Evolutionary conservation across 2,797 vertebrate genomes (phyloP), one percentile per base, ranked within the genome.

Genomic region (Fistularia commersonii): DNA sequence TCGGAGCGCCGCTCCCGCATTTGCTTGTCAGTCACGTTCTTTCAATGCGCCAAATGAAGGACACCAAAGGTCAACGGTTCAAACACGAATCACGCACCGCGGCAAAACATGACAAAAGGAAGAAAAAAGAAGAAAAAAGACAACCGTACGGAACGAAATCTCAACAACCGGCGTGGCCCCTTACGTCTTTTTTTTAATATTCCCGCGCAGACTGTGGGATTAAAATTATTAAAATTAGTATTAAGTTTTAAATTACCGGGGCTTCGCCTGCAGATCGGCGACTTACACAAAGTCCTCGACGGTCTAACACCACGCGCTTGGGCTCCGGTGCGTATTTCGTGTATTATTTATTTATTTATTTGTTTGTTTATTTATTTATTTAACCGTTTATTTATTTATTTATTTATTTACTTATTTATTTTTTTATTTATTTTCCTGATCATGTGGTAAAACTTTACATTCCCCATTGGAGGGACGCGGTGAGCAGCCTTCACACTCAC

Each of bases 371-470:
- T 23, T 4, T 23, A 23, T 23, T 4, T 23, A 23, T 23, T 4
- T 23, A 23, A 2, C 23, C 4, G 4, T 23, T 4, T 23, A 23
- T 23, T 4, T 23, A 23, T 23, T 4, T 23, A 23, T 23, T 4
- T 23, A 23, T 23, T 4, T 23, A 23, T 23, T 23, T 4, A 4
- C 4, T 23, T 23, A 4, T 4, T 23, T 23, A 23, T 23, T 23
- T 23, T 2, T 23, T 23, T 23, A 23, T 23, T 23, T 23, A 23
- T 23, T 23, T 52, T 64, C 54, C 55, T 56, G 61, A 74, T 85
- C 80, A 81, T 77, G 81, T 79, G 71, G 73, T 72, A 45, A 88
- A 89, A 88, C 83, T 88, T 88, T 85, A 51, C 69, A 49, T 63
- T 33, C 44, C 71, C 70, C 70, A 69, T 67, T 65, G 63, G 68